phyloP scores from a whole-genome alignment of 2,888 invertebrate genomes.

The Drosophila percnosoma region DNA sequence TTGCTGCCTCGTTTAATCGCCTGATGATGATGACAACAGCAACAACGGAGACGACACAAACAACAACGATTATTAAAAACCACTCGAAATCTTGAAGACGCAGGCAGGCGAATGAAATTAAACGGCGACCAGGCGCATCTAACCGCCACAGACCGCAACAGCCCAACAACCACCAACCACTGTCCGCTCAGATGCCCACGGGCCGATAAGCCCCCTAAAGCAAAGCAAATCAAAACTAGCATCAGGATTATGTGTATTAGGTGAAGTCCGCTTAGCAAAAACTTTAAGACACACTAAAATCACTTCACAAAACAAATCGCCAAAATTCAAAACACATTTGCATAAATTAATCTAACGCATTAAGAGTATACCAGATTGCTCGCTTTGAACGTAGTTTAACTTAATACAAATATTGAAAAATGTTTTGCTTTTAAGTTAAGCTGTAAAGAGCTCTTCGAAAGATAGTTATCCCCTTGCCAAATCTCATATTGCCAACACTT shows the following conservation, averaged over 20 bases:
- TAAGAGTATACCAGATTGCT: not conserved
- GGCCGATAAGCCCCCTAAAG: slow-evolving; percentile 39
- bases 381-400: not conserved
- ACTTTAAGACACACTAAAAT: not conserved
- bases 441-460: not conserved
- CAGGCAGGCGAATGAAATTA: slow-evolving; percentile 57
- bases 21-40: slow-evolving; percentile 56
- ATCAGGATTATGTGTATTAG: slow-evolving; percentile 27
- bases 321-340: not conserved
- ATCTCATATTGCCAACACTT: no score
- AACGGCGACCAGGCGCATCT: slow-evolving; percentile 75
- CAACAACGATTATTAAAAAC: slow-evolving; percentile 69
- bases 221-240: slow-evolving; percentile 12
- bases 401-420: not conserved
- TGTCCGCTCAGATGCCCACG: slow-evolving; percentile 47
- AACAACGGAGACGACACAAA: slow-evolving; percentile 20
- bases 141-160: slow-evolving; percentile 60
- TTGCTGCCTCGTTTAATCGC: slow-evolving; percentile 75
- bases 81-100: slow-evolving; percentile 66
- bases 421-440: not conserved
- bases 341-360: not conserved
- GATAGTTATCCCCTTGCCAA: no score
- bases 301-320: not conserved
- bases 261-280: not conserved
- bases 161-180: slow-evolving; percentile 5